phyloP scores from a whole-genome alignment of 2,797 vertebrate genomes.

The Anguilla pacifica region DNA sequence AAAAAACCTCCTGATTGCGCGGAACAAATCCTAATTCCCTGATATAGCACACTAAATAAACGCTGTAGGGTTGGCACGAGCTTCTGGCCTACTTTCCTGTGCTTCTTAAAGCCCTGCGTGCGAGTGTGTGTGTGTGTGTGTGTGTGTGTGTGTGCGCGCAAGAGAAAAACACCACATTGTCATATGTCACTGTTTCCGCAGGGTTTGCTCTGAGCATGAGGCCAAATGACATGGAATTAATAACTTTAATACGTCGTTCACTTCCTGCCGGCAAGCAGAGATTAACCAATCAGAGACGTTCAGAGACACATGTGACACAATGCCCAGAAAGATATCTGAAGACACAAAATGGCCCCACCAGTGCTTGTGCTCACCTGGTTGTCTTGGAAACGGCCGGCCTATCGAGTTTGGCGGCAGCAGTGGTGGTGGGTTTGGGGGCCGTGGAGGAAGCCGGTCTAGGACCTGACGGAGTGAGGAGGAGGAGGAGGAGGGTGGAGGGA shows the following conservation, averaged over 20 bases:
- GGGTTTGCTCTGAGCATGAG: conserved; percentile 24
- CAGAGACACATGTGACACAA: background rate
- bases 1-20: conserved; percentile 40
- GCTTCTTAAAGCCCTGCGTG: conserved; percentile 20
- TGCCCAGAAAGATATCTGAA: background rate
- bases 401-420: conserved; percentile 50
- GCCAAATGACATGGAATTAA: conserved; percentile 28
- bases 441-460: conserved; percentile 58
- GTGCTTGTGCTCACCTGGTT: conserved; percentile 65
- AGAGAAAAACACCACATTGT: background rate
- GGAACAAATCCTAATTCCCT: conserved; percentile 47
- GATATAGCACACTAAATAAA: conserved; percentile 44
- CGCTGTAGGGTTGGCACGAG: conserved; percentile 48
- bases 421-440: conserved; percentile 56
- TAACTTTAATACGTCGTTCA: background rate
- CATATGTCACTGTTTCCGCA: background rate
- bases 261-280: background rate
- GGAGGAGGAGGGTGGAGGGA: conserved; percentile 26
- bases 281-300: conserved; percentile 13
- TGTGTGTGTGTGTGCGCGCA: background rate
- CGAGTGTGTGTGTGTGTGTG: background rate
- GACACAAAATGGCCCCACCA: conserved; percentile 33
- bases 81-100: conserved; percentile 57
- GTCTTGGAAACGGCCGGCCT: conserved; percentile 70
- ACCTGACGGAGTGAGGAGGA: conserved; percentile 52